These are phyloP conservation scores for Meghimatium bilineatum DNA, from an alignment of 2,888 invertebrate species.

Conservation along the genomic window DNA sequence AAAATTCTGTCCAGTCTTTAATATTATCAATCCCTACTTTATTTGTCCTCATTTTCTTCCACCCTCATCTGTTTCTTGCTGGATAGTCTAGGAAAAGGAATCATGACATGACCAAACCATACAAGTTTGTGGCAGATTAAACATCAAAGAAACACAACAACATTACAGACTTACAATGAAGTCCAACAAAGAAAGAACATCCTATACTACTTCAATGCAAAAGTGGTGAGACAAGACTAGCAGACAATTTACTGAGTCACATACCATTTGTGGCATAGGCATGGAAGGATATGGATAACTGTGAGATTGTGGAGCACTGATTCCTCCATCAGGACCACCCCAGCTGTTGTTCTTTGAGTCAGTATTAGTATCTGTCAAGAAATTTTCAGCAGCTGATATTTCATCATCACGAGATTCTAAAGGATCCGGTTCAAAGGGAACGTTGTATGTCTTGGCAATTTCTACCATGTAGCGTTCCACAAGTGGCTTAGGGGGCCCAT, in stretches of 20 bases:
- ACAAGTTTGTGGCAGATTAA: too few species aligned
- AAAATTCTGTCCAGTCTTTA: too few species aligned
- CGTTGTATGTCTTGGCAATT: constrained; percentile 96
- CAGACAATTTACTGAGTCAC: neutral
- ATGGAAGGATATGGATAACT: constrained; percentile 17
- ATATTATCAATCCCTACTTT: too few species aligned
- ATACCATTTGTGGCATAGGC: neutral
- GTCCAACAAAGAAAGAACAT: too few species aligned
- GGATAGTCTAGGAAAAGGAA: too few species aligned
- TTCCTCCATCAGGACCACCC: constrained; percentile 59
- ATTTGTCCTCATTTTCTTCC: too few species aligned
- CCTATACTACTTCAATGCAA: too few species aligned
- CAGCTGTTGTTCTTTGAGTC: constrained; percentile 61
- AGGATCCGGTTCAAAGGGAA: constrained; percentile 96
- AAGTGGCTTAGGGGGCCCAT: constrained; percentile 95
- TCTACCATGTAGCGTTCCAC: constrained; percentile 95
- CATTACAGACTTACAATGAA: too few species aligned
- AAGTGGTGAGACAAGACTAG: too few species aligned
- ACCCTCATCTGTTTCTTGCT: too few species aligned
- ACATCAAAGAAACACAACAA: too few species aligned
- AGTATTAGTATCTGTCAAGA: constrained; percentile 70
- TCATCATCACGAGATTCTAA: constrained; percentile 71
- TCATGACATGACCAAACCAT: too few species aligned
- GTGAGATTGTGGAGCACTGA: constrained; percentile 38
- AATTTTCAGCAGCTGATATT: constrained; percentile 66